A percentile compares a stretch with the other conserved stretches of the same genome.
phyloP scores from a whole-genome alignment of 2,888 invertebrate species.

The Ormyrus nitidulus region DNA sequence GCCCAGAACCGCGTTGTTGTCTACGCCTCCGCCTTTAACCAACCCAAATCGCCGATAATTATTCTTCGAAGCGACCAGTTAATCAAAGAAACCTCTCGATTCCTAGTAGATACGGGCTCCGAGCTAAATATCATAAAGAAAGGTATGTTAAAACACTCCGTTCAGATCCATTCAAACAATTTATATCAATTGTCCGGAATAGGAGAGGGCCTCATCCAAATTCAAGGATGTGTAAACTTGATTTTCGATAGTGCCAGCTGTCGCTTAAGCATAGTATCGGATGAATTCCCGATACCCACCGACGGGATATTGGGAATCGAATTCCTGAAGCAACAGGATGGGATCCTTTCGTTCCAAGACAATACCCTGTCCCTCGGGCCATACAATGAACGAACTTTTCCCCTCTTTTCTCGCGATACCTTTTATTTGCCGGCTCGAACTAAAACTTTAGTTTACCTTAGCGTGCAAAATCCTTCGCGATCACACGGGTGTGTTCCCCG shows the following conservation, averaged over 20 bases:
- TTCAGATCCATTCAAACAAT: not conserved
- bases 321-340: not conserved
- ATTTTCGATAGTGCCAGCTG: not conserved
- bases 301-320: not conserved
- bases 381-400: too few relatives aligned
- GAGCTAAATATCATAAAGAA: not conserved
- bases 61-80: not conserved
- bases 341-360: not conserved
- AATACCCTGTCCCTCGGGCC: not conserved
- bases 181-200: not conserved
- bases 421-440: not conserved
- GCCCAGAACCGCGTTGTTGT: not conserved
- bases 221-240: too few relatives aligned
- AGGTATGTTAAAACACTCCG: not conserved
- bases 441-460: not conserved
- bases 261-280: not conserved
- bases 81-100: not conserved
- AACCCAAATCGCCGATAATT: not conserved
- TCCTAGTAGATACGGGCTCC: not conserved
- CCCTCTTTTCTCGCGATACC: not conserved
- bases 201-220: too few relatives aligned
- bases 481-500: not conserved
- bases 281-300: not conserved
- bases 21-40: not conserved
- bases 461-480: not conserved